These are phyloP conservation scores for Hippolais icterina DNA, from an alignment of 2,113 vertebrate genomes.

Conservation along the genomic window DNA sequence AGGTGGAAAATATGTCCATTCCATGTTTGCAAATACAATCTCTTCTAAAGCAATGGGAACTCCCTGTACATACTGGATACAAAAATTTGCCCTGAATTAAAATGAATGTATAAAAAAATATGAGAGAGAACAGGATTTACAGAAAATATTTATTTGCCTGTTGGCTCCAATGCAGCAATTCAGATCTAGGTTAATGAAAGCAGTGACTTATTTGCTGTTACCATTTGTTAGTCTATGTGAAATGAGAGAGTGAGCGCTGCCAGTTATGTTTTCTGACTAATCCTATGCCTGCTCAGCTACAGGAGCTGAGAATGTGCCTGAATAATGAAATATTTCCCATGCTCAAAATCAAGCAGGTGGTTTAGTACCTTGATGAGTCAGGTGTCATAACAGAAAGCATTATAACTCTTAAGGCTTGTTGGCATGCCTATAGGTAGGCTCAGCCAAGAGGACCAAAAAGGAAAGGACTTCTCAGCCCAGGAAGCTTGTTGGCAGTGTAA, in stretches of 20 bases:
- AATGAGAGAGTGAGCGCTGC: not conserved
- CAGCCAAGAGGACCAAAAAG: conserved; percentile 43
- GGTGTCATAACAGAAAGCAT: conserved; percentile 11
- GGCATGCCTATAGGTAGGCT: not conserved
- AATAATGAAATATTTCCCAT: not conserved
- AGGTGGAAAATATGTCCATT: not conserved
- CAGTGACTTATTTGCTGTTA: not conserved
- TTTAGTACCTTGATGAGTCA: conserved; percentile 39
- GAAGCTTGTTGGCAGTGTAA: conserved; percentile 31
- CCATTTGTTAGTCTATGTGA: not conserved
- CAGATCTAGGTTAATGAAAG: not conserved
- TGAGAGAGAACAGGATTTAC: not conserved
- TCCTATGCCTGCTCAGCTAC: not conserved
- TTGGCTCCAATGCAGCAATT: not conserved
- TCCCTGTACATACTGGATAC: not conserved
- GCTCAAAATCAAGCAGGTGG: not conserved
- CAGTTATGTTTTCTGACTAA: conserved; percentile 15
- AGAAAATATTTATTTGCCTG: not conserved
- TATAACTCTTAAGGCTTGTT: conserved; percentile 45
- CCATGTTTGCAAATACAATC: not conserved
- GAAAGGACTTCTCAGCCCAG: conserved; percentile 9
- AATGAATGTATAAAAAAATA: not conserved
- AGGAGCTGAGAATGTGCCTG: not conserved
- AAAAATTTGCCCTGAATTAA: not conserved
- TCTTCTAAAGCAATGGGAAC: not conserved